phyloP scores from a whole-genome alignment of 2,797 vertebrate genomes.

The Manis pentadactyla region DNA sequence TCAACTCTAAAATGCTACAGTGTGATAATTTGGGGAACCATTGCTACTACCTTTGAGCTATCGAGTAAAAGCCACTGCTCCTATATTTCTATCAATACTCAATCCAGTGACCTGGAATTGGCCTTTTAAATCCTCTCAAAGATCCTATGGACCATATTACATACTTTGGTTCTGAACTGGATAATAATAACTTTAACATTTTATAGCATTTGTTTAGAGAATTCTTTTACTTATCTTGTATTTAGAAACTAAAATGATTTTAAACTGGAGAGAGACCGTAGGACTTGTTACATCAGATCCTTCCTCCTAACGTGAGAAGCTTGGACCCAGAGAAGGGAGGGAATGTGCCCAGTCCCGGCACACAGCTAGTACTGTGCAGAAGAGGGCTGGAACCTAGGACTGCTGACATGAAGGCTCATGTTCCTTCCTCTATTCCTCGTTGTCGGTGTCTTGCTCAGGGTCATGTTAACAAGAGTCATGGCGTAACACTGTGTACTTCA shows the following conservation, averaged over 20 bases:
- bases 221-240: not conserved
- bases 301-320: not conserved
- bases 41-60: not conserved
- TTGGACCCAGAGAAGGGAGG: not conserved
- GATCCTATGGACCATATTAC: not conserved
- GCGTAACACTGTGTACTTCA: not conserved
- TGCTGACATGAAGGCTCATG: not conserved
- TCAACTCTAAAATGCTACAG: not conserved
- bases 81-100: not conserved
- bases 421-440: not conserved
- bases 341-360: too few relatives aligned
- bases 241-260: conserved; percentile 22
- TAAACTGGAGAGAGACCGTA: not conserved
- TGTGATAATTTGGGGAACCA: not conserved
- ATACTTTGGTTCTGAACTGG: not conserved
- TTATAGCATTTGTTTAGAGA: conserved; percentile 7
- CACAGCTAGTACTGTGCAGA: fast-evolving
- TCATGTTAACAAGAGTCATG: not conserved
- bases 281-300: not conserved
- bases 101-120: not conserved
- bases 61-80: not conserved
- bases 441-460: not conserved
- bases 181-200: not conserved
- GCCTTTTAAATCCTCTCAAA: not conserved
- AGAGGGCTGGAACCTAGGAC: not conserved